Base-by-base conservation (phyloP, 2,797 vertebrate species). In the Sphenopsis melanotis region DNA sequence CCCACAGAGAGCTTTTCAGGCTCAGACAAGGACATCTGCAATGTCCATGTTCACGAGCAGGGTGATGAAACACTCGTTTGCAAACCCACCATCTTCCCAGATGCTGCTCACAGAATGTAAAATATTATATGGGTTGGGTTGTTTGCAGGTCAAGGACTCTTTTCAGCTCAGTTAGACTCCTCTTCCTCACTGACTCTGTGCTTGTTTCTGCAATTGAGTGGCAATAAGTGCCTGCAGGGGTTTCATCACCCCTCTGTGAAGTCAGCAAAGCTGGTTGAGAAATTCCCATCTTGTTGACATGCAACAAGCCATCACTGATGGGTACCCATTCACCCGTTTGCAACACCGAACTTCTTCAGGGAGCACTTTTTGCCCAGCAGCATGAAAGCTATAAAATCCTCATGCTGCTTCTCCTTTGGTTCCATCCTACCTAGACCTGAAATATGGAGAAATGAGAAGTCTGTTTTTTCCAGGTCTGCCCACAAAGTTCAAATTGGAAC, bases 401-500 rank as follows among this genome's bases (percentile, higher is more conserved):
- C 95, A 93, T 89, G 96, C 97, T 98, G 93, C 90, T 97, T 96
- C 76, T 97, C 96, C 83, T 91, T 90, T 41, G 96, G 90, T 77
- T 98, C 97, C 98, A 98, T 98, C 89, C 92, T 97, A 93, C 95
- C 79, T 4, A 97, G 95, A 96, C 96, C 97, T 97, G 94, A 83
- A 92, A 72, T 34, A 50, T 0, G 2, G 27, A 76, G 12, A 84
- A 89, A 83, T 24, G 5, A 8, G 32, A 80, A 18, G 39, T 34
- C 49, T 74, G 16, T 13, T 15, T 24, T 59, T 75, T 42, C 53
- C 52, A 66, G 39, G 21, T 69, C 50, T 75, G 41, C 19, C 44
- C 49, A 44, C 30, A 55, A 63, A 42, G 19, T 75, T 53, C 59
- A 53, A 41, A 32, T 2, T 17, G 22, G 52, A 66, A 74, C 44